Evolutionary conservation across 2,888 invertebrate genomes (phyloP).

Genomic region (Dyspetes luteomarginatus): DNA sequence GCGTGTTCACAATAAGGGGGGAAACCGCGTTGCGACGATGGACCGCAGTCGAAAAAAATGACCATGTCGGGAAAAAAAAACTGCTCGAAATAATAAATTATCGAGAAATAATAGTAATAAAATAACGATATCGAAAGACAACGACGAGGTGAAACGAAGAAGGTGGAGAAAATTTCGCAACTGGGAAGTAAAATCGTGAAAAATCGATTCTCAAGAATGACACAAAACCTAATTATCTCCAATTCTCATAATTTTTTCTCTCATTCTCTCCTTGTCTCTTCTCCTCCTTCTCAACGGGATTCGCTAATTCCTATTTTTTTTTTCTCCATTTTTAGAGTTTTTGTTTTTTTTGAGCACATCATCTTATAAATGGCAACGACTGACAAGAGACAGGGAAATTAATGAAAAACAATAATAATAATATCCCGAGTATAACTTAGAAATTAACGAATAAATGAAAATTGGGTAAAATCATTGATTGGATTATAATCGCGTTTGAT

Average conservation of each 20-base stretch:
- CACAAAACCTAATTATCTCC: constrained; percentile 47
- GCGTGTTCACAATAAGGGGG: constrained; percentile 30
- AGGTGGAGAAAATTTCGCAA: constrained; percentile 5
- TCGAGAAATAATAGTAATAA: constrained; percentile 25
- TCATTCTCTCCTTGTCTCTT: constrained; percentile 4
- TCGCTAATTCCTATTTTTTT: constrained; percentile 16
- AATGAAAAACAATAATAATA: constrained; percentile 64
- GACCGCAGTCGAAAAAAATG: constrained; percentile 71
- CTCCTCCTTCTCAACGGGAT: too few species aligned
- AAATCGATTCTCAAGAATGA: constrained; percentile 27
- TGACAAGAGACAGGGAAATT: constrained; percentile 74
- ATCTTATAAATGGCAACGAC: constrained; percentile 79
- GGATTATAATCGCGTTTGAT: not conserved
- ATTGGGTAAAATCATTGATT: not conserved
- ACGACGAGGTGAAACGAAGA: constrained; percentile 43
- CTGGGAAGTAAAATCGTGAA: not conserved
- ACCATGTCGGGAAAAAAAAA: too few species aligned
- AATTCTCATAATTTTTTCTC: constrained; percentile 42
- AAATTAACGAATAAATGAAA: constrained; percentile 22
- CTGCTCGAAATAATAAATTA: constrained; percentile 61
- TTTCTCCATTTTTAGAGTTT: constrained; percentile 23
- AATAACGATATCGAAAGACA: constrained; percentile 46
- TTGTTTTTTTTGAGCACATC: constrained; percentile 74
- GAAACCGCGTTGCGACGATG: constrained; percentile 63
- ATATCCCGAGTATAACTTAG: constrained; percentile 42